Evolutionary conservation across 1,140 invertebrate species (phyloP), one percentile per base, ranked within the genome.

Genomic region (Drosophila auraria): DNA sequence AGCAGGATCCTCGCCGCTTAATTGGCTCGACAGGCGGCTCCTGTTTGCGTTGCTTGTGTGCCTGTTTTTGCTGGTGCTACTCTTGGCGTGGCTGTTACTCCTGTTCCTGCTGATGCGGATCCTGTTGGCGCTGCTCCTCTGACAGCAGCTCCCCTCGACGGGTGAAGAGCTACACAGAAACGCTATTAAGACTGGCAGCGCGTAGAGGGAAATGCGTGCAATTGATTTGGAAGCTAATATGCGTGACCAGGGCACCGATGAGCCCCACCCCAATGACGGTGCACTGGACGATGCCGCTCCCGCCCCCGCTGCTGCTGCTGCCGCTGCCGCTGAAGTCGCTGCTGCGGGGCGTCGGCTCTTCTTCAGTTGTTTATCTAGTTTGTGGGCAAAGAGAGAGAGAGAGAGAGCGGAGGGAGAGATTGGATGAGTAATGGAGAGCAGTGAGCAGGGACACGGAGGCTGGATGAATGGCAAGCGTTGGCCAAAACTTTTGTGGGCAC

Each of bases 121-220:
- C 20, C 33, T 42, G 14, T 17, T 60, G 47, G 15, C 27, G 17
- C 12, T 15, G 20, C 47, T 40, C 44, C 47, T 51, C 54, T 51
- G 44, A 59, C 62, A 49, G 42, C 47, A 36, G 40, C 75, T 60
- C 60, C 71, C 56, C 60, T 38, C 45, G 54, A 61, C 50, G 57
- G 74, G 53, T 17, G 17, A 61, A 57, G 51, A 54, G 79, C 65
- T 83, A 91, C 89, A 91, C 66, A 91, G 89, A 84, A 91, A 91
- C 65, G 89, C 83, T 89, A 91, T 91, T 91, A 91, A 76, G 68
- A 91, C 83, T 53, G 89, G 89, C 83, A 90, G 63, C 59, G 87
- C 87, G 76, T 90, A 91, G 44, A 90, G 79, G 61, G 86, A 86
- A 57, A 86, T 91, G 87, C 87, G 86, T 90, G 76, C 86, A 77